phyloP scores from a whole-genome alignment of 2,888 invertebrate genomes.

The Exocentrus adspersus region DNA sequence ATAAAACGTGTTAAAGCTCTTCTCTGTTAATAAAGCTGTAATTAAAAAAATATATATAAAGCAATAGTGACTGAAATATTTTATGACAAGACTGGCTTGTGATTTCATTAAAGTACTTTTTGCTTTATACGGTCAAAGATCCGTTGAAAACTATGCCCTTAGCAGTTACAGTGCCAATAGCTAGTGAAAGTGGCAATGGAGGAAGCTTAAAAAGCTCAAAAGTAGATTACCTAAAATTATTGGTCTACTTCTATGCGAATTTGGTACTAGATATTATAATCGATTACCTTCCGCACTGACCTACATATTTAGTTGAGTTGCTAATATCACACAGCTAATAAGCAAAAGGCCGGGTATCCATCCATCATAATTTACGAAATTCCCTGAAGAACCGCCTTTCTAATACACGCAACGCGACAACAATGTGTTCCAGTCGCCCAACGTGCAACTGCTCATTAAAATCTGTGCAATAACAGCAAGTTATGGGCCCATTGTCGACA shows the following conservation, averaged over 20 bases:
- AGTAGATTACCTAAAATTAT: too few species aligned
- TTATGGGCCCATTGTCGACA: constrained; percentile 30
- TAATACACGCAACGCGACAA: constrained; percentile 44
- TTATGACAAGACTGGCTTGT: too few species aligned
- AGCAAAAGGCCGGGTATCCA: constrained; percentile 46
- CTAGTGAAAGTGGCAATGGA: too few species aligned
- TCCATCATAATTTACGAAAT: constrained; percentile 52
- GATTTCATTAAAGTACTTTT: too few species aligned
- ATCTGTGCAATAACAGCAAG: not conserved
- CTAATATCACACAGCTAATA: constrained; percentile 46
- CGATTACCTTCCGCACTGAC: constrained; percentile 37
- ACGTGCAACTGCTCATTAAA: constrained; percentile 13
- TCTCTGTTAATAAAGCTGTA: too few species aligned
- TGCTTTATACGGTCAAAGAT: too few species aligned
- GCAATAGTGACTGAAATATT: too few species aligned
- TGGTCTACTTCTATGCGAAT: too few species aligned
- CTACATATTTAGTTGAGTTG: constrained; percentile 39
- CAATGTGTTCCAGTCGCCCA: constrained; percentile 37
- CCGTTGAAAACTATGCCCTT: too few species aligned
- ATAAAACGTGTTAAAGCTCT: not conserved
- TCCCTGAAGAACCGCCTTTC: constrained; percentile 42
- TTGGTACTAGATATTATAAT: constrained; percentile 20
- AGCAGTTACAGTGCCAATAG: too few species aligned
- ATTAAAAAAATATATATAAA: too few species aligned
- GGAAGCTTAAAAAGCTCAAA: too few species aligned